These are phyloP conservation scores for Frankliniella intonsa DNA, from an alignment of 2,888 invertebrate genomes.

Conservation along the genomic window DNA sequence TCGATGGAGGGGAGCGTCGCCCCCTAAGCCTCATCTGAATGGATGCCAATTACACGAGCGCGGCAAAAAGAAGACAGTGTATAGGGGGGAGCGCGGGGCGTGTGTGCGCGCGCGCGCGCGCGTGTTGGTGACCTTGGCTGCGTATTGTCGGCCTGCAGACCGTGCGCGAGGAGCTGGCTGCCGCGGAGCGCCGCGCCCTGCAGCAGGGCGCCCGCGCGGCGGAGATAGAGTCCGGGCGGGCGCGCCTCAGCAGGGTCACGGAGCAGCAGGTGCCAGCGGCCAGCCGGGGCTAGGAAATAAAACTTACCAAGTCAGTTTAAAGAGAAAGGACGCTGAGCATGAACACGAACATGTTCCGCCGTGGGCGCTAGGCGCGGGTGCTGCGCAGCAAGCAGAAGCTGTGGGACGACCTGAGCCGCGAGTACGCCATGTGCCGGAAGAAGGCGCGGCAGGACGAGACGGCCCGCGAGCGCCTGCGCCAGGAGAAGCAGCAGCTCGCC, in stretches of 20 bases:
- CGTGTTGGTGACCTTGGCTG: no score
- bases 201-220: background rate
- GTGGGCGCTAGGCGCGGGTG: background rate
- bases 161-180: background rate
- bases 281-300: no score
- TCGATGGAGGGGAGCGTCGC: no score
- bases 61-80: no score
- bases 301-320: no score
- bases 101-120: no score
- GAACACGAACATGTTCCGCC: background rate
- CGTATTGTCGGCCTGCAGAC: background rate
- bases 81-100: no score
- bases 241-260: background rate
- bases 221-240: background rate
- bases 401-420: conserved; percentile 22
- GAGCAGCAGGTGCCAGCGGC: conserved; percentile 18
- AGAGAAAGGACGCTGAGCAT: no score
- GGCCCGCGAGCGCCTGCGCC: background rate
- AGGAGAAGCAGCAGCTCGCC: conserved; percentile 4
- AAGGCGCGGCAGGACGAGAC: background rate
- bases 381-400: conserved; percentile 14
- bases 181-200: background rate
- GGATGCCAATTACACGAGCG: no score
- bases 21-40: no score
- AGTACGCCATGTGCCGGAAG: conserved; percentile 6